Evolutionary conservation across 2,113 vertebrate species (phyloP), one percentile per base, ranked within the genome.

Genomic region (Oncorhynchus clarkii): DNA sequence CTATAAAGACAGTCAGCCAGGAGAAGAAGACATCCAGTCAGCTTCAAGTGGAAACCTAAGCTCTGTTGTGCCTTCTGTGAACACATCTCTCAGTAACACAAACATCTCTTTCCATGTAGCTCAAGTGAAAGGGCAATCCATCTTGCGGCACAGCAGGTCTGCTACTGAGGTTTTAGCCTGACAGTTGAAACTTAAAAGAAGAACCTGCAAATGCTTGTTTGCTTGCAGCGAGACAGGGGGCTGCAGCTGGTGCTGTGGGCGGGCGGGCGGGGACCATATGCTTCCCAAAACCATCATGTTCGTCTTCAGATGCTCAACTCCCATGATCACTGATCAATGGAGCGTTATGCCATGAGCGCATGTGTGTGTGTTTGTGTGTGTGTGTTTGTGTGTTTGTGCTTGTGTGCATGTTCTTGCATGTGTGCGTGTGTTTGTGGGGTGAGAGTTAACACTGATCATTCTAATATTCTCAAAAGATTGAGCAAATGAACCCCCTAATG

Each of bases 41-140:
- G 54, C 54, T 57, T 57, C 54, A 57, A 57, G 54, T 57, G 18
- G 54, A 57, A 57, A 20, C 54, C 54, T 24, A 18, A 18, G 5
- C n/a, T 22, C 59, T 62, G 18, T 24, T 54, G 9, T 54, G 12
- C 14, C 51, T 27, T 20, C 7, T 68, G 14, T 67, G 27, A 18
- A 14, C 22, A 27, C 12, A 18, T 62, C 16, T 67, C 27, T 26
- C 66, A 26, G 16, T 14, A 39, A 16, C 16, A 39, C 31, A 31
- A 68, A 9, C 65, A 73, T 66, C 75, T 80, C 49, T 66, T 69
- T 75, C 75, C 49, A 24, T 26, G 60, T 59, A 74, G 77, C 79
- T 51, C 75, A 78, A 72, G 84, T 82, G 79, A 84, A 84, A 86
- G 79, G 75, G 74, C 80, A 81, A 82, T 86, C 82, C 82, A 84